phyloP scores from a whole-genome alignment of 1,140 invertebrate genomes.

The Hermatobates lingyangjiaoensis region DNA sequence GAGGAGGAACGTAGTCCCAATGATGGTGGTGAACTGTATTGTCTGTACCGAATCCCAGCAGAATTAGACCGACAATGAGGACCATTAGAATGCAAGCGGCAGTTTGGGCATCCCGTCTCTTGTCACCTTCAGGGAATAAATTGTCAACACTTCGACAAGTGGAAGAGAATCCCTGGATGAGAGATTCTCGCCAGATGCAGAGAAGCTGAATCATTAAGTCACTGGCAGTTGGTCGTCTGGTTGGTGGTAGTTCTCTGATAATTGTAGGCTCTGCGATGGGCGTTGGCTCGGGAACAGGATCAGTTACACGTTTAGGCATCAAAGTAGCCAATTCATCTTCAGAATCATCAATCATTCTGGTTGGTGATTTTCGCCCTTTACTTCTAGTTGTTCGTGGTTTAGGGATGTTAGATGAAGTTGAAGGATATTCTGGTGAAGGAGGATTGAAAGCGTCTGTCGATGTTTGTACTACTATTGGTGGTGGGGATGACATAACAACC shows the following conservation, averaged over 20 bases:
- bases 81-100: conserved; percentile 52
- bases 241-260: not conserved
- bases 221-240: conserved; percentile 1
- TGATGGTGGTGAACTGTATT: conserved; percentile 53
- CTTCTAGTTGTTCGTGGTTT: conserved; percentile 9
- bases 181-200: conserved; percentile 9
- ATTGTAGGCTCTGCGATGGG: not conserved
- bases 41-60: conserved; percentile 41
- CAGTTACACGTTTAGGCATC: conserved; percentile 1
- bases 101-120: conserved; percentile 45
- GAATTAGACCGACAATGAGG: conserved; percentile 46
- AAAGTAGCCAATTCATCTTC: conserved; percentile 11
- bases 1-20: conserved; percentile 50
- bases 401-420: conserved; percentile 2
- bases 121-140: conserved; percentile 24
- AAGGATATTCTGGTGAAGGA: not conserved
- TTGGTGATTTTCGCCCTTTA: conserved; percentile 3
- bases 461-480: conserved; percentile 5
- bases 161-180: conserved; percentile 3
- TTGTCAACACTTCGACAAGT: conserved; percentile 9
- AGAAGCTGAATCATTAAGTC: conserved; percentile 12
- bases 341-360: conserved; percentile 10
- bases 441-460: not conserved
- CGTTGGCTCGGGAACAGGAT: not conserved
- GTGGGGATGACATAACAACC: conserved; percentile 5